Evolutionary conservation across 1,140 invertebrate species (phyloP).

Genomic region (Camponotus vicinus): DNA sequence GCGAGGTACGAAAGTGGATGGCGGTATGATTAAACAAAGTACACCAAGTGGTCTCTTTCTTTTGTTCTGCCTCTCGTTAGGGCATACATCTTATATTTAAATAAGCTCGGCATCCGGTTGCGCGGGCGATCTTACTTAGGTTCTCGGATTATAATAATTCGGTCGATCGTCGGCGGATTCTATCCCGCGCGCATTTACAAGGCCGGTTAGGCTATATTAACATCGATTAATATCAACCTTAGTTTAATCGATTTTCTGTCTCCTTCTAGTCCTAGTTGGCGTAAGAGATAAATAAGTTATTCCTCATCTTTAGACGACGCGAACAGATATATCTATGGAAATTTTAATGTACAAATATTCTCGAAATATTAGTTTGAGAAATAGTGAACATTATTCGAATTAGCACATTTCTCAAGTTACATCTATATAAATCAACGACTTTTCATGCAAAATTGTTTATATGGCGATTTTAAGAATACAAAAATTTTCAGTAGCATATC

Average conservation of each 20-base stretch:
- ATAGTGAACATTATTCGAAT: neutral
- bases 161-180: slow-evolving; percentile 50
- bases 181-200: slow-evolving; percentile 42
- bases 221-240: slow-evolving; percentile 53
- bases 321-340: neutral
- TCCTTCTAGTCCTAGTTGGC: neutral
- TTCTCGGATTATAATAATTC: slow-evolving; percentile 56
- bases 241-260: slow-evolving; percentile 54
- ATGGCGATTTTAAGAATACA: neutral
- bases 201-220: slow-evolving; percentile 29
- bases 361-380: neutral
- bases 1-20: slow-evolving; percentile 71
- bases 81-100: slow-evolving; percentile 39
- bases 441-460: neutral
- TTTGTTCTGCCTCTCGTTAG: slow-evolving; percentile 35
- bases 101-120: slow-evolving; percentile 49
- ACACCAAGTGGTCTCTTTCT: slow-evolving; percentile 31
- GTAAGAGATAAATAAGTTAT: slow-evolving; percentile 18
- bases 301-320: neutral
- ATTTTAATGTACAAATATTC: neutral
- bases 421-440: slow-evolving; percentile 10
- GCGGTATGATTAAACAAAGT: slow-evolving; percentile 50
- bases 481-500: slow-evolving; percentile 4
- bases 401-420: neutral
- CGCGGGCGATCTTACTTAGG: slow-evolving; percentile 18